Conservation (phyloP, 2,797 vertebrate genomes). For the Gouania willdenowi region DNA sequence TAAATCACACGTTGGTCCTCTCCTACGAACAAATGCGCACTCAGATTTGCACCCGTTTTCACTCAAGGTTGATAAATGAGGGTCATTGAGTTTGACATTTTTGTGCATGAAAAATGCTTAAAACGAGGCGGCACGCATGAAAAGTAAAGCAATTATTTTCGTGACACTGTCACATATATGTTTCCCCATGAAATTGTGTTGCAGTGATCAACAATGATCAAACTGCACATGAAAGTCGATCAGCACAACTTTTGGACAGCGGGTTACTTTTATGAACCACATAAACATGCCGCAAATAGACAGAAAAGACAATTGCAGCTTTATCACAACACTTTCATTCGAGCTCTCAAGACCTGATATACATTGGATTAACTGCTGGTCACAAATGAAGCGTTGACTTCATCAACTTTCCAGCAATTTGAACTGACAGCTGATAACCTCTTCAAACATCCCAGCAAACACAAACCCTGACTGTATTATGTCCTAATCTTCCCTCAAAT, state of each 20-base stretch:
- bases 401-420: constrained; percentile 65
- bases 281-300: constrained; percentile 47
- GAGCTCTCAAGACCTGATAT: constrained; percentile 49
- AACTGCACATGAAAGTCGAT: background rate
- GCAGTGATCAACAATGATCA: too few species aligned
- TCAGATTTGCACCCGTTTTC: too few species aligned
- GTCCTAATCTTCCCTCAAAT: constrained; percentile 70
- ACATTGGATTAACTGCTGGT: constrained; percentile 57
- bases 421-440: constrained; percentile 65
- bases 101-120: too few species aligned
- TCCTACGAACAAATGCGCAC: too few species aligned
- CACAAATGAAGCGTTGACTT: constrained; percentile 62
- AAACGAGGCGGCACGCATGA: too few species aligned
- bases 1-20: too few species aligned
- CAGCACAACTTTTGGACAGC: too few species aligned
- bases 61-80: too few species aligned
- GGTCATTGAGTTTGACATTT: too few species aligned
- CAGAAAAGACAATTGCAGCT: constrained; percentile 18
- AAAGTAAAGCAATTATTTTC: too few species aligned
- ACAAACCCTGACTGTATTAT: constrained; percentile 67
- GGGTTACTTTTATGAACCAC: constrained; percentile 26
- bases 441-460: constrained; percentile 59
- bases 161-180: too few species aligned
- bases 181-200: too few species aligned
- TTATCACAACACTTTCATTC: constrained; percentile 53